Evolutionary conservation across 2,797 vertebrate genomes (phyloP).

Genomic region (Gephyroberyx darwinii): DNA sequence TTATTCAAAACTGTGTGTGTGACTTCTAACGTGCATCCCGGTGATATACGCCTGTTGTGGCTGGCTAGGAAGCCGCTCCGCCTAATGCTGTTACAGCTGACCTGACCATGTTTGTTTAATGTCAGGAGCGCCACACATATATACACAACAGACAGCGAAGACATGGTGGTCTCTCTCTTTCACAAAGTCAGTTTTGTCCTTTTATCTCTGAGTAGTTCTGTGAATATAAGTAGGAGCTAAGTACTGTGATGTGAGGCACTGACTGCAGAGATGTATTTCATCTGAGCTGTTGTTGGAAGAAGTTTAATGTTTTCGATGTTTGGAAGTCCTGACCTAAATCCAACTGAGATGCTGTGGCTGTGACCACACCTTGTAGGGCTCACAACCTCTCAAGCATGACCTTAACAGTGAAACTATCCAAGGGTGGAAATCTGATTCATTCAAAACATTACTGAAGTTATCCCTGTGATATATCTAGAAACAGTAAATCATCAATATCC

Average conservation of each 20-base stretch:
- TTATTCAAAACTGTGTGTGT: not conserved
- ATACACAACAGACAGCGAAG: not conserved
- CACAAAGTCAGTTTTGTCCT: conserved; percentile 4
- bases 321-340: too few relatives aligned
- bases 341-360: too few relatives aligned
- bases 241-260: conserved; percentile 8
- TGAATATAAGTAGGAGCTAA: not conserved
- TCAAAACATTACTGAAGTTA: not conserved
- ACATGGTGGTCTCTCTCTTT: not conserved
- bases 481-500: not conserved
- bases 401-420: too few relatives aligned
- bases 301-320: too few relatives aligned
- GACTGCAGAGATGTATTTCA: not conserved
- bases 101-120: conserved; percentile 3
- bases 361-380: too few relatives aligned
- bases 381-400: too few relatives aligned
- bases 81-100: not conserved
- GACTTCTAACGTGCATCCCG: not conserved
- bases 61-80: too few relatives aligned
- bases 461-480: not conserved
- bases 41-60: too few relatives aligned
- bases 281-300: not conserved
- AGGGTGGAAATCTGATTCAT: not conserved
- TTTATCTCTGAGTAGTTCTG: conserved; percentile 5
- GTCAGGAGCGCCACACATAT: not conserved